Base-by-base conservation (phyloP, 2,797 vertebrate species). In the Urocyon cinereoargenteus region DNA sequence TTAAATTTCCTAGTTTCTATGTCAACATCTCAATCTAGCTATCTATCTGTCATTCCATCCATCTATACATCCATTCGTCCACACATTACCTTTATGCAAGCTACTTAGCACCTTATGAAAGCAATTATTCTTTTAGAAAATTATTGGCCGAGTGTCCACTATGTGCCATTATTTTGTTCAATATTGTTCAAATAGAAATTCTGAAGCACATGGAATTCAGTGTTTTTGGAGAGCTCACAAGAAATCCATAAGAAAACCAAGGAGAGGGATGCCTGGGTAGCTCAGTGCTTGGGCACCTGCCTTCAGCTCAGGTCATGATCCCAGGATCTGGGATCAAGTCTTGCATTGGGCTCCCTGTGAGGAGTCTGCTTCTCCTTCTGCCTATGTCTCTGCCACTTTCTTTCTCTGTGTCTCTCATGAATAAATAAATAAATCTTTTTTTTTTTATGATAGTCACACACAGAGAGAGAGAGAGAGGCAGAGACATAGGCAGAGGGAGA, bases 1-100 rank as follows among this genome's bases (percentile, higher is more conserved):
- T 96, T 91, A 87, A 61, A 31, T 36, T 91, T 62, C 61, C 66
- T 57, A 70, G 26, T 90, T 92, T 91, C 31, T 85, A 45, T n/a
- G 13, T 90, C 45, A 92, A 64, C 85, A 78, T 75, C 36, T 90
- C 64, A 51, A 12, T 75, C 21, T 93, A 64, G 31, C 49, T 40
- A 45, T 93, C 73, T 75, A 2, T 49, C 73, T 75, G 26, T 51
- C 9, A 45, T 45, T 45, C 40, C 6, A 53, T n/a, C 66, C 11
- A 61, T 18, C 64, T 31, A 66, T 16, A 7, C 6, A 53, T n/a
- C 40, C 26, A 49, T 28, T 4, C 73, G 31, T 18, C 26, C 21
- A 49, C 36, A 72, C 1, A 7, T 21, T 31, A 15, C 15, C 57
- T 53, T 62, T 51, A 86, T 15, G 34, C 18, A 73, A 61, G 16